A percentile compares a stretch with the other conserved stretches of the same genome.
Conservation (phyloP, 2,888 invertebrate genomes). For the Pinctada fucata region DNA sequence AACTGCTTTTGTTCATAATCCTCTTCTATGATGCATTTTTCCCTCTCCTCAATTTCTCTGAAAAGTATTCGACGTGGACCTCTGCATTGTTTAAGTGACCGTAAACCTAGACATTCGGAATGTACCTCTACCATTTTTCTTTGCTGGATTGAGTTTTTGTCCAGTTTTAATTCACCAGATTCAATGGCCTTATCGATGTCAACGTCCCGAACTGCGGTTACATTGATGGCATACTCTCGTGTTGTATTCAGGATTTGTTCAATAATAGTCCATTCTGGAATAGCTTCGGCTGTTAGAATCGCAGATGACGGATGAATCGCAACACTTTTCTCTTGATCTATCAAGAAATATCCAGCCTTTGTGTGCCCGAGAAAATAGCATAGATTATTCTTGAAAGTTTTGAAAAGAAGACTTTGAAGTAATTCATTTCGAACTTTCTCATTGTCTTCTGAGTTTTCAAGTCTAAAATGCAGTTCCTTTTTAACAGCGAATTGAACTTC, state of each 20-base stretch:
- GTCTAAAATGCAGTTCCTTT: conserved; percentile 44
- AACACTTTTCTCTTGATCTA: conserved; percentile 51
- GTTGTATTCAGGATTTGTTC: conserved; percentile 64
- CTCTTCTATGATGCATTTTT: conserved; percentile 53
- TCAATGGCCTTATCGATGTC: conserved; percentile 48
- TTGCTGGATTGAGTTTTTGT: conserved; percentile 44
- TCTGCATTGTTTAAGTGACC: conserved; percentile 53
- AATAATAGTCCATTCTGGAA: conserved; percentile 68
- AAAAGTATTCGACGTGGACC: conserved; percentile 57
- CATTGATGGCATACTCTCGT: conserved; percentile 61
- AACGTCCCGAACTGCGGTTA: conserved; percentile 61
- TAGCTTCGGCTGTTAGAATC: conserved; percentile 49
- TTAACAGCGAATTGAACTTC: conserved; percentile 51
- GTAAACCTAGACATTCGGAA: conserved; percentile 51
- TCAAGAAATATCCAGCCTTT: conserved; percentile 63
- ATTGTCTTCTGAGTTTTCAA: conserved; percentile 38
- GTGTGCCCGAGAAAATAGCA: conserved; percentile 64
- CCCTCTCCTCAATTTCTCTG: conserved; percentile 49
- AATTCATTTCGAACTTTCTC: conserved; percentile 17
- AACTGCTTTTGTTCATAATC: conserved; percentile 53
- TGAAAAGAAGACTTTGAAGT: conserved; percentile 59
- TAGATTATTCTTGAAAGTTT: conserved; percentile 58
- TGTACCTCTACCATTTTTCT: conserved; percentile 45
- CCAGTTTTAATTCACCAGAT: conserved; percentile 40
- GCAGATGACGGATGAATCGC: conserved; percentile 70